phyloP scores from a whole-genome alignment of 2,113 vertebrate species.

The Sclerurus mexicanus region DNA sequence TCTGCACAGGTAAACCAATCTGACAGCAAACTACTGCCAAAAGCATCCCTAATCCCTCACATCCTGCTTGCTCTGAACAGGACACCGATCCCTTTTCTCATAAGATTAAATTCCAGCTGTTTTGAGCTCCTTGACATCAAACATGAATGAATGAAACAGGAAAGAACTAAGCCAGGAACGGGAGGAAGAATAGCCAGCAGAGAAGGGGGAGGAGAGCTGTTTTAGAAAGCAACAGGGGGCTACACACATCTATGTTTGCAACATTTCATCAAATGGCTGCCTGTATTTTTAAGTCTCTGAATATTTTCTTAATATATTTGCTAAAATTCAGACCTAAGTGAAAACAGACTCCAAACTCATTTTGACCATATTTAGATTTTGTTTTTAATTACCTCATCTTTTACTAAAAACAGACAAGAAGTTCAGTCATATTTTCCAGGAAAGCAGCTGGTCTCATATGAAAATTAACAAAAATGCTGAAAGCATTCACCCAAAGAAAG shows the following conservation, averaged over 20 bases:
- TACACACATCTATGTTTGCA: background rate
- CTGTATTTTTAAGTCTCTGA: background rate
- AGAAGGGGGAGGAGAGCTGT: background rate
- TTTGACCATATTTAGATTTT: background rate
- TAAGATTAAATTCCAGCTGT: background rate
- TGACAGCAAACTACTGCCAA: background rate
- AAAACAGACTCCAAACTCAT: background rate
- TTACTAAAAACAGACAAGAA: background rate
- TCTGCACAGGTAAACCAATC: background rate
- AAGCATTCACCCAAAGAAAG: background rate
- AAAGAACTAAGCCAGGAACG: background rate
- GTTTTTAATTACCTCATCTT: background rate
- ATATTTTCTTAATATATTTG: background rate
- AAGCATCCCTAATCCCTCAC: background rate
- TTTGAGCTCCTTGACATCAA: background rate
- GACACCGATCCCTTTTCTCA: background rate
- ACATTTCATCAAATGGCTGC: background rate
- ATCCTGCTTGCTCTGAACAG: background rate
- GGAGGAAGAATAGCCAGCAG: background rate
- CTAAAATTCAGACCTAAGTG: background rate
- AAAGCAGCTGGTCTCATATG: background rate
- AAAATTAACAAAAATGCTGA: background rate
- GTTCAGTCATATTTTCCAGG: background rate
- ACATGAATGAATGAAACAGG: background rate
- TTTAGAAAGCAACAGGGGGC: background rate